Conservation (phyloP, 1,140 invertebrate species). For the Himalopsyche phryganea region DNA sequence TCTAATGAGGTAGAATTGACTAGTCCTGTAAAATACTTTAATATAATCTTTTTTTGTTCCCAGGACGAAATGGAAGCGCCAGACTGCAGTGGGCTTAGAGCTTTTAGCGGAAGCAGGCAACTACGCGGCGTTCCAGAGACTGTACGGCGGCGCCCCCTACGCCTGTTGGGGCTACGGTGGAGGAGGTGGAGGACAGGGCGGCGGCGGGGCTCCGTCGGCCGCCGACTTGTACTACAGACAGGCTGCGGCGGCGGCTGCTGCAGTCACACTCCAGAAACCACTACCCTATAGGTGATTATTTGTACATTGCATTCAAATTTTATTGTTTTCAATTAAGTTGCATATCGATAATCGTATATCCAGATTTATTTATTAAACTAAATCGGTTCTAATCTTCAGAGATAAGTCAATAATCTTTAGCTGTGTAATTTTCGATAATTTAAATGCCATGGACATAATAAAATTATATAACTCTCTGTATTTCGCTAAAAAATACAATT, state of each 20-base stretch:
- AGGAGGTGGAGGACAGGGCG: slow-evolving; percentile 55
- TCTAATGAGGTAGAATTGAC: not conserved
- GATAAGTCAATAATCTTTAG: too few relatives aligned
- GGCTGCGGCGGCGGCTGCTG: slow-evolving; percentile 62
- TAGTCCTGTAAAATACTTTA: not conserved
- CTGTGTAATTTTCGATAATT: too few relatives aligned
- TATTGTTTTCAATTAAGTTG: slow-evolving; percentile 2
- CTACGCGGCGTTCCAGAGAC: slow-evolving; percentile 91
- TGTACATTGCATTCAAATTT: not conserved
- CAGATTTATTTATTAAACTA: too few relatives aligned
- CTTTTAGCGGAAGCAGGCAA: slow-evolving; percentile 94
- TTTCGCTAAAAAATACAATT: too few relatives aligned
- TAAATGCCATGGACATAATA: too few relatives aligned
- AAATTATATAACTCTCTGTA: too few relatives aligned
- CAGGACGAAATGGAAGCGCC: slow-evolving; percentile 99
- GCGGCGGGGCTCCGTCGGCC: slow-evolving; percentile 60
- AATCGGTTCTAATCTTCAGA: too few relatives aligned
- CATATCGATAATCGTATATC: too few relatives aligned
- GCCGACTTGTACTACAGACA: slow-evolving; percentile 79
- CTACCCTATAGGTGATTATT: slow-evolving; percentile 67
- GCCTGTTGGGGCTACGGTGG: slow-evolving; percentile 52
- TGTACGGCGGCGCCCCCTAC: slow-evolving; percentile 75
- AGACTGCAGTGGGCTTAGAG: slow-evolving; percentile 95
- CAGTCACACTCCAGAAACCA: slow-evolving; percentile 81
- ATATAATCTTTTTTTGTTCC: slow-evolving; percentile 42